These are phyloP conservation scores for Emydoidea blandingii DNA, from an alignment of 2,797 vertebrate species.

Conservation along the genomic window DNA sequence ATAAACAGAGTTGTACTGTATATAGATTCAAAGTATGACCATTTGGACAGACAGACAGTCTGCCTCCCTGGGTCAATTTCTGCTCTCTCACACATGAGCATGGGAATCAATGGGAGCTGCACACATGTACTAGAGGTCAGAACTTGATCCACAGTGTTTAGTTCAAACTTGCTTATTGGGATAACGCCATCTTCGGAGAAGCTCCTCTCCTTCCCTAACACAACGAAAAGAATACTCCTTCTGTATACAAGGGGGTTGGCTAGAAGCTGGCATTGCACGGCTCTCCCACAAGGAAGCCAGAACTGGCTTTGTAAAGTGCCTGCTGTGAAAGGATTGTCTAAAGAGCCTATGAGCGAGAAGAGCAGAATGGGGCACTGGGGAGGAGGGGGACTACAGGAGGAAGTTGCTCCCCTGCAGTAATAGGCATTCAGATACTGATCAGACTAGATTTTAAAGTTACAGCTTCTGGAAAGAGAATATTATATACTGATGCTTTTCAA, in stretches of 20 bases:
- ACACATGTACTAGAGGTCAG: background rate
- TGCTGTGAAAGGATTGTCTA: conserved; percentile 22
- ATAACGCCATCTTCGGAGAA: conserved; percentile 24
- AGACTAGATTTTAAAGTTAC: background rate
- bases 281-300: background rate
- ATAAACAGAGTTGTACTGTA: background rate
- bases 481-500: background rate
- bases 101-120: background rate
- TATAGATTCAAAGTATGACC: background rate
- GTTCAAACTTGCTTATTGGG: conserved; percentile 41
- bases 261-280: conserved; percentile 12
- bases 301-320: background rate
- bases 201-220: conserved; percentile 20
- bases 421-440: background rate
- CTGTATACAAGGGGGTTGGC: background rate
- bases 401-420: background rate
- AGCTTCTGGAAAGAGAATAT: background rate
- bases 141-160: conserved; percentile 23
- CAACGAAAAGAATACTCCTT: conserved; percentile 22
- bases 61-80: background rate
- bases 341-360: background rate
- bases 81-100: conserved; percentile 7
- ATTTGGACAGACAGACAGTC: background rate
- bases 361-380: background rate
- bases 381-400: background rate